Evolutionary conservation across 2,888 invertebrate species (phyloP), one percentile per base, ranked within the genome.

Genomic region (Elysia crispata): DNA sequence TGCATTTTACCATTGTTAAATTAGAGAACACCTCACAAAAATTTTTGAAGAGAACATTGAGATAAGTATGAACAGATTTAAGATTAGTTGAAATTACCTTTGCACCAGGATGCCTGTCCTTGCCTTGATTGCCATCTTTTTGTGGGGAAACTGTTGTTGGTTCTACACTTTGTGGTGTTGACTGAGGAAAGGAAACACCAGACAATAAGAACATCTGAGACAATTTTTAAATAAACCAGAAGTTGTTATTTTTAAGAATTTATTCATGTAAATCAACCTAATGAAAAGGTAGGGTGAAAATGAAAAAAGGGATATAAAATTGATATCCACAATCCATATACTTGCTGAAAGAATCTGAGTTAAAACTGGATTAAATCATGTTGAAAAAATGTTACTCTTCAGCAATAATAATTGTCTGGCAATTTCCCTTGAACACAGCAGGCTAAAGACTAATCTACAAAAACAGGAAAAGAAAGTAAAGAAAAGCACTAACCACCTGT

Each of bases 401-500:
- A 31, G 33, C 33, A 70, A 33, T 25, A 33, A 41, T 3, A 31
- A 70, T 5, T 23, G 60, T 5, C 3, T 15, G 3, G 15, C 23
- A 60, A 60, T n/a, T n/a, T n/a, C n/a, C n/a, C n/a, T n/a, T 60
- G 20, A 66, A 66, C 6, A 66, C 25, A 28, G 5, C 25, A 66
- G 6, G 25, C 6, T 6, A 6, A 66, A 20, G 18, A 25, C 31
- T 66, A 20, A 64, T 64, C 64, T 64, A n/a, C 13, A n/a, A 20
- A 64, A n/a, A 64, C 64, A 64, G 11, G 25, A 73, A 23, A 28
- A 5, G n/a, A 30, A 28, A 73, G 23, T n/a, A 76, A 69, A 18
- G 30, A 41, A 49, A 76, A 80, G 28, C 25, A 82, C 86, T 81
- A 54, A 86, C 85, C 83, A 89, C 87, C 85, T 90, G 90, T 81